These are phyloP conservation scores for Pyrrhura leucotis DNA, from an alignment of 2,797 vertebrate genomes.

Conservation along the genomic window DNA sequence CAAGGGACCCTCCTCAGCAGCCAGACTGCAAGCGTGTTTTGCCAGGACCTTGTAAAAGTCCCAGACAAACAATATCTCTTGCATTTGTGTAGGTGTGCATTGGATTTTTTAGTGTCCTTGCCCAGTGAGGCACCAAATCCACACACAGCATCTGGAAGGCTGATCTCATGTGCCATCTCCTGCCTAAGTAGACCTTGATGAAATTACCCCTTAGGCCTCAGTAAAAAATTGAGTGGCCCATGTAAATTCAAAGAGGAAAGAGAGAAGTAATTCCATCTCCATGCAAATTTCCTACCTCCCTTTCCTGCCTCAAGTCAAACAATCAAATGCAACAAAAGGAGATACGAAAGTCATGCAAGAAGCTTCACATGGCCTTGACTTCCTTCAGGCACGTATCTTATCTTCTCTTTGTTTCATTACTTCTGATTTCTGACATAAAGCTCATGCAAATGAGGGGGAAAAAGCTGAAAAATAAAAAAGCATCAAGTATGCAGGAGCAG, in stretches of 20 bases:
- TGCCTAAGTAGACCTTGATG: neutral
- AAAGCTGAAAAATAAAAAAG: neutral
- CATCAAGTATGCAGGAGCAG: neutral
- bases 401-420: neutral
- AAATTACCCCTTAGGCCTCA: neutral
- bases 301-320: neutral
- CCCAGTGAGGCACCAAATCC: neutral
- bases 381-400: neutral
- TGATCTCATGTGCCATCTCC: neutral
- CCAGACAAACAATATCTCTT: neutral
- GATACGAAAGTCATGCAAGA: neutral
- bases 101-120: neutral
- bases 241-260: slow-evolving; percentile 52
- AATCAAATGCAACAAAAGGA: neutral
- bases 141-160: rapidly evolving
- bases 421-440: neutral
- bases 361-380: neutral
- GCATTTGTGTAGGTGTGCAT: neutral
- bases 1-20: neutral
- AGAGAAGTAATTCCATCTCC: slow-evolving; percentile 39
- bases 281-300: slow-evolving; percentile 18
- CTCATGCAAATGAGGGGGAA: neutral
- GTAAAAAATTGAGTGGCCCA: slow-evolving; percentile 28
- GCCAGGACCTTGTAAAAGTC: neutral
- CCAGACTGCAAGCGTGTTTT: neutral